Evolutionary conservation across 2,113 vertebrate genomes (phyloP).

Genomic region (Gymnocephalus cernua): DNA sequence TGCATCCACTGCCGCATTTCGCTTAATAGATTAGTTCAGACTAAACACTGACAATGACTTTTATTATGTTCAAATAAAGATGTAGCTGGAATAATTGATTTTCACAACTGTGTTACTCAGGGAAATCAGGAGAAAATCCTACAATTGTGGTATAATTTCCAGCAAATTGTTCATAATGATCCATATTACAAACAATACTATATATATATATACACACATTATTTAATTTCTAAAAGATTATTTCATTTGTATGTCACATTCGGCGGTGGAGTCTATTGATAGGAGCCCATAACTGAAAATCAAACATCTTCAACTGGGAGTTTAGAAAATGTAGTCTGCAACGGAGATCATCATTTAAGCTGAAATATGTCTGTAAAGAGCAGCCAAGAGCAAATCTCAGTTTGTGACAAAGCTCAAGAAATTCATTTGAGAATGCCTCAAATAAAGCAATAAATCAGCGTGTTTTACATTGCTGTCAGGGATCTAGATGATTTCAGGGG

Average conservation of each 20-base stretch:
- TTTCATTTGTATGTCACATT: slow-evolving; percentile 32
- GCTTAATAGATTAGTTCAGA: slow-evolving; percentile 4
- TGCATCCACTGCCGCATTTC: slow-evolving; percentile 16
- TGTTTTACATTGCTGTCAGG: slow-evolving; percentile 34
- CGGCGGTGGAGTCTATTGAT: not conserved
- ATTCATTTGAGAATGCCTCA: slow-evolving; percentile 3
- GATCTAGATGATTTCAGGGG: slow-evolving; percentile 42
- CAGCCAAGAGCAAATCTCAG: slow-evolving; percentile 7
- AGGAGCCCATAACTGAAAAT: slow-evolving; percentile 22
- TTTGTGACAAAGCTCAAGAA: slow-evolving; percentile 7
- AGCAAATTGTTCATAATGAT: not conserved
- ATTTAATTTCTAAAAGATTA: not conserved
- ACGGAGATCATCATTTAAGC: slow-evolving; percentile 24
- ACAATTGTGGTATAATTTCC: not conserved
- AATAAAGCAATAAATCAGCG: slow-evolving; percentile 32
- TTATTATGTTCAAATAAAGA: not conserved
- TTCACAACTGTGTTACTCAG: not conserved
- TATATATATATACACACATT: no score
- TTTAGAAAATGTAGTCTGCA: slow-evolving; percentile 18
- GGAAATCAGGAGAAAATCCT: not conserved
- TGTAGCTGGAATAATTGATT: not conserved
- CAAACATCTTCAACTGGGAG: slow-evolving; percentile 19
- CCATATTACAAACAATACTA: not conserved
- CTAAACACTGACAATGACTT: not conserved
- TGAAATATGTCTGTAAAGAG: slow-evolving; percentile 11